Evolutionary conservation across 2,797 vertebrate genomes (phyloP).

Genomic region (Buceros bicornis): DNA sequence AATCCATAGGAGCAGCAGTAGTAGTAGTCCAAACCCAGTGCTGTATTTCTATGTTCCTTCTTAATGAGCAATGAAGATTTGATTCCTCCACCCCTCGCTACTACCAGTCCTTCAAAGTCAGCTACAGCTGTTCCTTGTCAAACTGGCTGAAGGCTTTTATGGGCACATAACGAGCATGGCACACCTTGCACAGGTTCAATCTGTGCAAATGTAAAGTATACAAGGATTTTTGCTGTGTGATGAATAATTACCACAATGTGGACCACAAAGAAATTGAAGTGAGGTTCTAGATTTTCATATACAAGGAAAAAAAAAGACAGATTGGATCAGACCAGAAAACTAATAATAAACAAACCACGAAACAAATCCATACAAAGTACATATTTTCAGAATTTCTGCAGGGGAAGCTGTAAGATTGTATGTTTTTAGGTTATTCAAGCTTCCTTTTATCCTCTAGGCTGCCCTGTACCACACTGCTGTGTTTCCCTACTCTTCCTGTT

Average conservation of each 20-base stretch:
- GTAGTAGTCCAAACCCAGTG: neutral
- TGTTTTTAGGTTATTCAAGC: neutral
- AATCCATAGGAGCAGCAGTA: neutral
- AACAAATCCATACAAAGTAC: neutral
- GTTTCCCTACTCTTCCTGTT: neutral
- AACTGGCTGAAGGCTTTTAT: neutral
- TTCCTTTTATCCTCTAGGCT: neutral
- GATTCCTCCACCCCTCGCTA: neutral
- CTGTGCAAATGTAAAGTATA: neutral
- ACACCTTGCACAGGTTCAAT: rapidly evolving
- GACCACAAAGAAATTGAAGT: neutral
- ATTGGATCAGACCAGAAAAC: neutral
- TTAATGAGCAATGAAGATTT: neutral
- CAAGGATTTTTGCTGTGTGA: neutral
- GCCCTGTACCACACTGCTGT: neutral
- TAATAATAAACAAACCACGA: neutral
- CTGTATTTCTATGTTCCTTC: neutral
- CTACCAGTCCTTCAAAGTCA: neutral
- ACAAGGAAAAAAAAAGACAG: neutral
- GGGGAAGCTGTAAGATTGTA: neutral
- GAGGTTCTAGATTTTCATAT: neutral
- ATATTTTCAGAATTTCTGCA: neutral
- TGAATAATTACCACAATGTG: neutral
- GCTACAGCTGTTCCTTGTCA: neutral
- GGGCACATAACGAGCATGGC: neutral